phyloP scores from a whole-genome alignment of 2,888 invertebrate species.

The Rutpela maculata region DNA sequence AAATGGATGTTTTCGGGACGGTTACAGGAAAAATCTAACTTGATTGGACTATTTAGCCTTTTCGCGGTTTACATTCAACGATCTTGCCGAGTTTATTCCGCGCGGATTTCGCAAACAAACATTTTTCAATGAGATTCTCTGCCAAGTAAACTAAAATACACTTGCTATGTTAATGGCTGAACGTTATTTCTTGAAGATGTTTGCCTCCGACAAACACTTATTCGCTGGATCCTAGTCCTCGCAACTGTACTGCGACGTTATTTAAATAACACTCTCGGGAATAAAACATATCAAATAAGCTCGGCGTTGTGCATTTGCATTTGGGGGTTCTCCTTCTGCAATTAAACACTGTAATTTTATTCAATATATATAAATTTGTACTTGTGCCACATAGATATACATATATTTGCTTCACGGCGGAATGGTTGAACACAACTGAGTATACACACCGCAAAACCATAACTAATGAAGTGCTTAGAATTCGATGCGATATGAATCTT shows the following conservation, averaged over 20 bases:
- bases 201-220: conserved; percentile 55
- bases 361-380: too few species aligned
- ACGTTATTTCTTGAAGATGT: conserved; percentile 52
- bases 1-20: too few species aligned
- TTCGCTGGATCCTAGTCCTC: conserved; percentile 47
- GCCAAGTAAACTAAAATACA: conserved; percentile 21
- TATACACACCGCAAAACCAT: too few species aligned
- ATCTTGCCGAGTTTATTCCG: neutral
- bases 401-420: too few species aligned
- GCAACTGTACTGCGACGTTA: conserved; percentile 54
- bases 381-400: too few species aligned
- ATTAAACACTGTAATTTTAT: conserved; percentile 2
- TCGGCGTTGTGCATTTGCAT: conserved; percentile 42
- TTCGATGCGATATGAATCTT: too few species aligned
- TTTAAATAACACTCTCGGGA: conserved; percentile 51
- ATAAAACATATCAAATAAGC: conserved; percentile 47
- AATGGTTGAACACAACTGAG: too few species aligned
- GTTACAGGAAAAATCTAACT: too few species aligned
- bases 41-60: neutral
- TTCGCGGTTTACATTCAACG: neutral
- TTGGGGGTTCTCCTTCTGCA: conserved; percentile 30
- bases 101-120: conserved; percentile 25
- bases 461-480: too few species aligned
- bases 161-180: conserved; percentile 48
- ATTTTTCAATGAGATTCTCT: conserved; percentile 32